Conservation (phyloP, 2,888 invertebrate genomes). For the Cremastobaeus sp. region DNA sequence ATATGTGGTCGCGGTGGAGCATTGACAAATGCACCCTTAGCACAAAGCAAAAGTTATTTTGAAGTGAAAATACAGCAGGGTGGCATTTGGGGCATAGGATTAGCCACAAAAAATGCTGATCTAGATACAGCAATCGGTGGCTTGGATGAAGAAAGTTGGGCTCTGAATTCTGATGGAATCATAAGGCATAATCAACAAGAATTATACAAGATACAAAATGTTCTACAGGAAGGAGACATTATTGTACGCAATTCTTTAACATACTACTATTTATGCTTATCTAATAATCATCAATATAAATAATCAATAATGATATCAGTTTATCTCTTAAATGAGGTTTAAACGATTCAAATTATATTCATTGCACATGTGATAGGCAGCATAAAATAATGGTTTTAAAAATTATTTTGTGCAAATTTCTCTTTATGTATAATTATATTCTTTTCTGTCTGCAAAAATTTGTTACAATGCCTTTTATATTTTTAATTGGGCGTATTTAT, state of each 20-base stretch:
- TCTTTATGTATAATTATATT: too few relatives aligned
- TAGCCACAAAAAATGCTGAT: slow-evolving; percentile 93
- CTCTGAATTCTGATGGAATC: slow-evolving; percentile 92
- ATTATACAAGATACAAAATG: slow-evolving; percentile 79
- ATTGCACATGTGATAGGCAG: too few relatives aligned
- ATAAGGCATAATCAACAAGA: slow-evolving; percentile 91
- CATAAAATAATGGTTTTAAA: too few relatives aligned
- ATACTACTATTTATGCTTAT: too few relatives aligned
- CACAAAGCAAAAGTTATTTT: slow-evolving; percentile 98
- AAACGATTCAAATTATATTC: too few relatives aligned
- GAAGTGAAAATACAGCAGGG: slow-evolving; percentile 98
- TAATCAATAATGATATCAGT: too few relatives aligned
- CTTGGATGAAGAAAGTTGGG: slow-evolving; percentile 94
- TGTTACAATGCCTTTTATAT: too few relatives aligned
- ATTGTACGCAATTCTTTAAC: slow-evolving; percentile 83
- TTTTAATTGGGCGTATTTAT: too few relatives aligned
- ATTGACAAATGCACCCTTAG: slow-evolving; percentile 94
- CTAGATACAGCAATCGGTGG: slow-evolving; percentile 91
- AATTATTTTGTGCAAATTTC: too few relatives aligned
- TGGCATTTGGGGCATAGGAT: slow-evolving; percentile 96
- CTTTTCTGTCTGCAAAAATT: too few relatives aligned
- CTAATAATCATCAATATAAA: too few relatives aligned
- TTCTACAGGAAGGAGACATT: slow-evolving; percentile 94
- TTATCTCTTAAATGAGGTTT: too few relatives aligned
- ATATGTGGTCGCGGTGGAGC: slow-evolving; percentile 98